Percentiles rank a stretch among this genome's conserved stretches.
Evolutionary conservation across 2,113 vertebrate genomes (phyloP).

Genomic region (Microtus oregoni): DNA sequence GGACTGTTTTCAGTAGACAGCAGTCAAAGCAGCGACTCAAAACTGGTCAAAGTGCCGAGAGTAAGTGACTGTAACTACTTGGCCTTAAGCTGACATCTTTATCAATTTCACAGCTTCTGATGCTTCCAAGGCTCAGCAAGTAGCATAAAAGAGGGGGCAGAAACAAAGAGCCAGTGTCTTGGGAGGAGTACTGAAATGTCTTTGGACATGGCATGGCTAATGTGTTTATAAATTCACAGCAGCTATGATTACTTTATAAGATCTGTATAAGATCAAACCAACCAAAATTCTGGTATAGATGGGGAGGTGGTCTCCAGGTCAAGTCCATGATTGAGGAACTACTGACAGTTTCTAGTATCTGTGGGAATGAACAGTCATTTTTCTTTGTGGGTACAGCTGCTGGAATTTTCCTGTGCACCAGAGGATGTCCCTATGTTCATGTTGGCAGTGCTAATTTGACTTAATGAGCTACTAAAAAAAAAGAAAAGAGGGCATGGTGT

Average conservation of each 20-base stretch:
- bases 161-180: neutral
- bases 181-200: neutral
- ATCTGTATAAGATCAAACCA: neutral
- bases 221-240: neutral
- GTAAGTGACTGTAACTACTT: neutral
- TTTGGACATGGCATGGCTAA: neutral
- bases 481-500: neutral
- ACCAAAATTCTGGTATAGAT: neutral
- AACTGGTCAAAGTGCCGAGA: neutral
- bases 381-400: neutral
- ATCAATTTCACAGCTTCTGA: too few relatives aligned
- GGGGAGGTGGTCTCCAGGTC: neutral
- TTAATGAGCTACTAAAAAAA: neutral
- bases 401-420: neutral
- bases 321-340: neutral
- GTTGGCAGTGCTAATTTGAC: too few relatives aligned
- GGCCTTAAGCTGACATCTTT: neutral
- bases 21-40: neutral
- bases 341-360: neutral
- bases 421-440: too few relatives aligned
- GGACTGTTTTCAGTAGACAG: neutral
- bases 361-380: neutral
- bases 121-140: neutral
- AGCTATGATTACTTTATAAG: neutral
- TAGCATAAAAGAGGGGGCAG: neutral